A percentile compares a stretch with the other conserved stretches of the same genome.
phyloP scores from a whole-genome alignment of 1,140 invertebrate genomes.

The Zaprionus tsacasi region DNA sequence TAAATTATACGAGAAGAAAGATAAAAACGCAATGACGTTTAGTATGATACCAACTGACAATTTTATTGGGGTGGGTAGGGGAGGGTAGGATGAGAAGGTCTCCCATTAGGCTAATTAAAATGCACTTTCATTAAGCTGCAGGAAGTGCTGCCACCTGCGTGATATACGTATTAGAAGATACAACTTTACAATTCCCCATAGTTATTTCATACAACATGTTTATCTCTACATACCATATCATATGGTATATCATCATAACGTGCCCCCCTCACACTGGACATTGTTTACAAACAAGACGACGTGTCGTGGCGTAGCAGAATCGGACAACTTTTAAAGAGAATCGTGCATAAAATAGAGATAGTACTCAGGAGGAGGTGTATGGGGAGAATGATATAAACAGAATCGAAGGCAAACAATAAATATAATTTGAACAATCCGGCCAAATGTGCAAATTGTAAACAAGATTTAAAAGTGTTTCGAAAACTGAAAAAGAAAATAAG shows the following conservation, averaged over 20 bases:
- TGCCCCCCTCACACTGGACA: neutral
- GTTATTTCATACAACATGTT: neutral
- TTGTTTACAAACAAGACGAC: constrained; percentile 38
- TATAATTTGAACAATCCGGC: constrained; percentile 22
- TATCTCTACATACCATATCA: constrained; percentile 9
- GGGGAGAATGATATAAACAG: constrained; percentile 57
- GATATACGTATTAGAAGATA: constrained; percentile 36
- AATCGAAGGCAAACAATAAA: constrained; percentile 26
- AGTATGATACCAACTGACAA: neutral
- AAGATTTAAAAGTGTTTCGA: constrained; percentile 14
- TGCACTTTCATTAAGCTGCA: constrained; percentile 57
- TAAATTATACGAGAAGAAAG: neutral
- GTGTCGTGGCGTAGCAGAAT: constrained; percentile 14
- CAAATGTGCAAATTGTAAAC: constrained; percentile 39
- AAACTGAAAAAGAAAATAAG: constrained; percentile 25
- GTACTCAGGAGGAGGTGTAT: neutral
- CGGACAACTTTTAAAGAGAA: constrained; percentile 1
- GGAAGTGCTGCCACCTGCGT: constrained; percentile 33
- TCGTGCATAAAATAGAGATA: constrained; percentile 16
- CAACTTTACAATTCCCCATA: constrained; percentile 7
- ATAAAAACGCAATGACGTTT: neutral
- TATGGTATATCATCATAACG: neutral
- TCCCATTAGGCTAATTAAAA: constrained; percentile 69
- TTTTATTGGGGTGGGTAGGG: neutral
- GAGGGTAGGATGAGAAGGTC: neutral